Evolutionary conservation across 2,113 vertebrate species (phyloP).

Genomic region (Python bivittatus): DNA sequence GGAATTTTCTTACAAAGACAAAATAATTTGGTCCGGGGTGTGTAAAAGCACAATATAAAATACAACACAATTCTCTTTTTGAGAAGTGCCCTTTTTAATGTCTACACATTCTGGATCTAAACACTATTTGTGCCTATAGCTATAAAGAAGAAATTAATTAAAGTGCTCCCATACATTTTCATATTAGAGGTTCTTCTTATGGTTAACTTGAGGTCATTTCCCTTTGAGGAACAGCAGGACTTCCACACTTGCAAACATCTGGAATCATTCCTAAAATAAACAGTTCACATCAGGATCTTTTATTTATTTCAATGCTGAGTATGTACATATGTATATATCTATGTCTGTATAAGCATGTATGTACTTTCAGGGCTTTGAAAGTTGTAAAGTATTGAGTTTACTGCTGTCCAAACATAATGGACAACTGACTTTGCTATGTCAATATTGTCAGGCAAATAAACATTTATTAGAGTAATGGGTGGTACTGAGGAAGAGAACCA

Average conservation of each 20-base stretch:
- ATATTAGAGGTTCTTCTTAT: background rate
- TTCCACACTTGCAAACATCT: background rate
- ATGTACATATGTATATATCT: no score
- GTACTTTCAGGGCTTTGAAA: background rate
- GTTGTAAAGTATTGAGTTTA: background rate
- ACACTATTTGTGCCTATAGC: background rate
- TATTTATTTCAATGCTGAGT: background rate
- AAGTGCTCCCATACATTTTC: no score
- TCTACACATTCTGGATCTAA: background rate
- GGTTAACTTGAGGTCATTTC: background rate
- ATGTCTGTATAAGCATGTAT: no score
- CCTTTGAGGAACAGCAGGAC: background rate
- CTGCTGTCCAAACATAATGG: slow-evolving; percentile 21
- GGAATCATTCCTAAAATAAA: background rate
- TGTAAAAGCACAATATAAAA: background rate
- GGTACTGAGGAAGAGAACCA: background rate
- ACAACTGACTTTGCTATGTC: slow-evolving; percentile 16
- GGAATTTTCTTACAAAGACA: background rate
- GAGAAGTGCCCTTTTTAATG: background rate
- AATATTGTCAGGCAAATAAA: background rate
- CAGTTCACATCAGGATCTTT: background rate
- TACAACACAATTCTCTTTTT: background rate
- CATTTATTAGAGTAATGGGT: background rate
- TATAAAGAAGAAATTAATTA: background rate
- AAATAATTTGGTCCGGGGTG: background rate